Conservation (phyloP, 2,797 vertebrate genomes). For the Argya squamiceps region DNA sequence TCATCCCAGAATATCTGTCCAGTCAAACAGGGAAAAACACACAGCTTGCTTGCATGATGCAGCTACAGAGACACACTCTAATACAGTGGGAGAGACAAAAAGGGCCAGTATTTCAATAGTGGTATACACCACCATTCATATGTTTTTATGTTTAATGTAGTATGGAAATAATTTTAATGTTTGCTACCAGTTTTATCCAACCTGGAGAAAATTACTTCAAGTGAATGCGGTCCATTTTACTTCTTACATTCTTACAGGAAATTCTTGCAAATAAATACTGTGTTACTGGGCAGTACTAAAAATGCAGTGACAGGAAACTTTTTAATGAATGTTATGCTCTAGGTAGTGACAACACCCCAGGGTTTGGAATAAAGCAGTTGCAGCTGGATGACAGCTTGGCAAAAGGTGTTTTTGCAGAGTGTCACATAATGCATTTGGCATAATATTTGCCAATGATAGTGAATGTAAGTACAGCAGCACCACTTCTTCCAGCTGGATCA, state of each 20-base stretch:
- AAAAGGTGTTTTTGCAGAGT: constrained; percentile 1
- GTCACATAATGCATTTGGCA: not conserved
- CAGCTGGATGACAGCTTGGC: not conserved
- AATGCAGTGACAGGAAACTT: not conserved
- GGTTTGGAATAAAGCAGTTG: not conserved
- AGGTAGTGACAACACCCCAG: not conserved
- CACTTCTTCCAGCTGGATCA: not conserved
- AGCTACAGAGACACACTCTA: not conserved
- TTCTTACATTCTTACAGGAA: not conserved
- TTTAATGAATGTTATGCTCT: not conserved
- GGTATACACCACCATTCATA: not conserved
- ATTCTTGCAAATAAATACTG: not conserved
- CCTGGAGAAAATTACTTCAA: not conserved
- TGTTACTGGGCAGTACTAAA: not conserved
- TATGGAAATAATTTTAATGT: not conserved
- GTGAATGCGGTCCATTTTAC: not conserved
- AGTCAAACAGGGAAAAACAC: not conserved
- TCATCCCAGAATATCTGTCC: not conserved
- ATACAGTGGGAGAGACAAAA: not conserved
- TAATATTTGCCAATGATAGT: not conserved
- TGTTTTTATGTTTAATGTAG: not conserved
- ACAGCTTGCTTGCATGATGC: not conserved
- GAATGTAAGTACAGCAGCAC: not conserved
- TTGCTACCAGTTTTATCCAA: not conserved
- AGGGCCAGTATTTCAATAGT: not conserved